A percentile compares a stretch with the other conserved stretches of the same genome.
Evolutionary conservation across 2,797 vertebrate species (phyloP).

Genomic region (Buphagus erythrorhynchus): DNA sequence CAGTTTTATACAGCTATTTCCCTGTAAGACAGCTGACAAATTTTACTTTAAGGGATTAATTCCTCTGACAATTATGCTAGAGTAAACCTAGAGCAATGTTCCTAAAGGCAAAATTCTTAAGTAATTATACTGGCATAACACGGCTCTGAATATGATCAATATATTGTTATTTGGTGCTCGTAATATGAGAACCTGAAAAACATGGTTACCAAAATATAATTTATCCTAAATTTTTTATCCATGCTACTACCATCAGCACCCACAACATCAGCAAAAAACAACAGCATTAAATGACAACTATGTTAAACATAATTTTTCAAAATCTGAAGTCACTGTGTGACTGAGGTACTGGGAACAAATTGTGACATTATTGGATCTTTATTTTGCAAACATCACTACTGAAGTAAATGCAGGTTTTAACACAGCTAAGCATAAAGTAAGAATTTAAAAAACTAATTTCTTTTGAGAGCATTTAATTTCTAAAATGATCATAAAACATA

Average conservation of each 20-base stretch:
- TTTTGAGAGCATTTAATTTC: neutral
- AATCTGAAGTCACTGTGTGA: neutral
- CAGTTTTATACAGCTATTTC: constrained; percentile 40
- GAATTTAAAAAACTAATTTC: neutral
- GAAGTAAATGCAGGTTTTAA: neutral
- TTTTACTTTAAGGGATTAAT: neutral
- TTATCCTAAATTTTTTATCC: neutral
- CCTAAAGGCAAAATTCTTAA: neutral
- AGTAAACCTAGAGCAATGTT: neutral
- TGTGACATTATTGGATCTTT: neutral
- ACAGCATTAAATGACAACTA: neutral
- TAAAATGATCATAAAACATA: neutral
- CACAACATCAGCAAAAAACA: neutral
- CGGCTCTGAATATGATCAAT: neutral
- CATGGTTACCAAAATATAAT: neutral
- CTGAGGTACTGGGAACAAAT: neutral
- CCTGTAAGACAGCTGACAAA: neutral
- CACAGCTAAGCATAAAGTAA: neutral
- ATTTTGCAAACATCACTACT: neutral
- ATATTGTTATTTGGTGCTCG: neutral
- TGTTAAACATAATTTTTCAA: neutral
- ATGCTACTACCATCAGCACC: neutral
- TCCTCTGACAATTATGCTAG: neutral
- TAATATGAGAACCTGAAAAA: neutral
- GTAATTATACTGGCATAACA: neutral